Evolutionary conservation across 2,113 vertebrate species (phyloP).

Genomic region (Lophochroa leadbeateri): DNA sequence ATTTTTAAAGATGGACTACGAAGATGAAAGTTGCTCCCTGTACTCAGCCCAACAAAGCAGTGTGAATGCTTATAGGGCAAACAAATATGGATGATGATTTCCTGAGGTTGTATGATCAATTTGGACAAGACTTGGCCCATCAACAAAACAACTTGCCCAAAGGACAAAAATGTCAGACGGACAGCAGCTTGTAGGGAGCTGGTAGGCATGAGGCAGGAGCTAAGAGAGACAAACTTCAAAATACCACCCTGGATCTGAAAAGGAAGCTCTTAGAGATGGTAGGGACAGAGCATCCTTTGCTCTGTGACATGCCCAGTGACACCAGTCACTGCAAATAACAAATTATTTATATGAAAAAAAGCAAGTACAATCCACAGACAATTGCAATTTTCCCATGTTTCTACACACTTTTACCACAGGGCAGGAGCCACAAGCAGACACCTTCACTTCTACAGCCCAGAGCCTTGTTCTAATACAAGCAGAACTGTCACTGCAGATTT

Average conservation of each 20-base stretch:
- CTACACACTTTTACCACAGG: neutral
- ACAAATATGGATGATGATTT: neutral
- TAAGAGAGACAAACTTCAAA: neutral
- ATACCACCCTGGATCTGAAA: neutral
- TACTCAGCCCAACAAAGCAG: neutral
- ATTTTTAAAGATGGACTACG: neutral
- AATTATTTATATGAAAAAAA: neutral
- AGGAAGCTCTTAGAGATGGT: neutral
- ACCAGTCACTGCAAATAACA: neutral
- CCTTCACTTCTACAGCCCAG: neutral
- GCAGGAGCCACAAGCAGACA: fast-evolving
- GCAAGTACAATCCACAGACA: neutral
- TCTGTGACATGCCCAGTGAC: neutral
- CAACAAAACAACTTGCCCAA: neutral
- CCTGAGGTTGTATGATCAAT: neutral
- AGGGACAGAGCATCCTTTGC: neutral
- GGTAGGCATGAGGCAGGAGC: neutral
- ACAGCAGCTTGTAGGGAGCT: neutral
- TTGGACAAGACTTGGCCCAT: neutral
- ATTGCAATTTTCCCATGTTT: neutral
- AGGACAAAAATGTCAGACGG: neutral
- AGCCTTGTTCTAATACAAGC: neutral
- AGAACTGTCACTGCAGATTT: constrained; percentile 14
- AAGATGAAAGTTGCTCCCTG: neutral
- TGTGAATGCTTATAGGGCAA: neutral